Percentiles rank a stretch among this genome's conserved stretches.
Conservation (phyloP, 2,113 vertebrate species). For the Pygoscelis adeliae region DNA sequence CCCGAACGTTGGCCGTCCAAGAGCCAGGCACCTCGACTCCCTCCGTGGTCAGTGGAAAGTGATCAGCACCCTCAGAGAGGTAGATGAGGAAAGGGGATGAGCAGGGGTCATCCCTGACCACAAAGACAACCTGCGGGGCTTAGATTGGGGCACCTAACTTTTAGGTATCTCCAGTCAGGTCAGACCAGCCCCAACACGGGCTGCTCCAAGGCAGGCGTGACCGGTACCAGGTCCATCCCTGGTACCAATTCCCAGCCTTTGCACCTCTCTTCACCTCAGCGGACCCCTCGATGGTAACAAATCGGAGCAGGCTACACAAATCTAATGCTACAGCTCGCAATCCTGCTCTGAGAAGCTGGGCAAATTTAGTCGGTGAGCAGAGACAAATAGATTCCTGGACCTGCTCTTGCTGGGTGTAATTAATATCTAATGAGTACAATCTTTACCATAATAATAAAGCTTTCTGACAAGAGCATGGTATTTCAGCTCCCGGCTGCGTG, state of each 20-base stretch:
- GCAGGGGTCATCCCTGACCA: neutral
- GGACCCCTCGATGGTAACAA: neutral
- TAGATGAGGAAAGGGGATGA: neutral
- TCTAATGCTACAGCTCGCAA: neutral
- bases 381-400: slow-evolving; percentile 56
- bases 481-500: slow-evolving; percentile 23
- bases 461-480: slow-evolving; percentile 42
- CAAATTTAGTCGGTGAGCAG: neutral
- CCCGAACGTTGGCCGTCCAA: rapidly evolving
- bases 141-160: neutral
- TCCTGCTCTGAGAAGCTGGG: neutral
- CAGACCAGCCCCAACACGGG: neutral
- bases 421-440: slow-evolving; percentile 64
- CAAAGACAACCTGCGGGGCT: neutral
- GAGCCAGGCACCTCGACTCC: neutral
- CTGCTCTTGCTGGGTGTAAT: slow-evolving; percentile 54
- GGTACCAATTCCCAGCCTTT: neutral
- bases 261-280: neutral
- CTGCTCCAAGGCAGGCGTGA: neutral
- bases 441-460: slow-evolving; percentile 63
- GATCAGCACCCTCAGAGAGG: neutral
- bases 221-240: neutral
- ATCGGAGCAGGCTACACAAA: neutral
- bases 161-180: neutral
- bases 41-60: neutral